Evolutionary conservation across 2,888 invertebrate genomes (phyloP), one percentile per base, ranked within the genome.

Genomic region (Trichopria drosophilae): DNA sequence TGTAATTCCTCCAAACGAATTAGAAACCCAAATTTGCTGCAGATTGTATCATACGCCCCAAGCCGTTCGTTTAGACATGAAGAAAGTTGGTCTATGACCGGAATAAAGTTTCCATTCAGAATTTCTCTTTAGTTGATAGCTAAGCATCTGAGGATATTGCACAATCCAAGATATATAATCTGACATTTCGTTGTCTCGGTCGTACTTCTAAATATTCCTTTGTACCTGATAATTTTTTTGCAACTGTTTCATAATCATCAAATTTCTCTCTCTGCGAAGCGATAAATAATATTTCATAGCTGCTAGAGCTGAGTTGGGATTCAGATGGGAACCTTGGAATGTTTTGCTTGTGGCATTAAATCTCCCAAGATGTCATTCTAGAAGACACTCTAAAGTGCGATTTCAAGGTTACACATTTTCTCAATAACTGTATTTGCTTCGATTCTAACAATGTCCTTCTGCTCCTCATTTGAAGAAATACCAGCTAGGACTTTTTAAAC

Each of bases 331-430:
- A n/a, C 39, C 39, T 35, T 43, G 43, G 18, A 43, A 24, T 9
- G 24, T 18, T 36, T 37, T 26, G 31, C 22, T 51, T 4, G 37
- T 37, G 10, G 46, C 36, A 18, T 44, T 18, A 35, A 53, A 58
- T 55, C 58, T 50, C 60, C 55, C 45, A 61, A 57, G 42, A 61
- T 58, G 12, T 58, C 55, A 49, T 63, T 57, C 53, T 57, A 61
- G 60, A 61, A 55, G 31, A 65, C 66, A 13, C 75, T 50, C 76
- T 61, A 78, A 76, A 73, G 51, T 40, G 53, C 58, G 12, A 41
- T 58, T 56, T 60, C 59, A 20, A 61, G 42, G 37, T 45, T 37
- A 44, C 49, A 41, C 48, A 61, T 59, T 47, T 56, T 59, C n/a
- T 60, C 28, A 6, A 58, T 24, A 51, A 62, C 50, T n/a, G 36